Base-by-base conservation (phyloP, 2,113 vertebrate genomes). In the Cheilinus undulatus region DNA sequence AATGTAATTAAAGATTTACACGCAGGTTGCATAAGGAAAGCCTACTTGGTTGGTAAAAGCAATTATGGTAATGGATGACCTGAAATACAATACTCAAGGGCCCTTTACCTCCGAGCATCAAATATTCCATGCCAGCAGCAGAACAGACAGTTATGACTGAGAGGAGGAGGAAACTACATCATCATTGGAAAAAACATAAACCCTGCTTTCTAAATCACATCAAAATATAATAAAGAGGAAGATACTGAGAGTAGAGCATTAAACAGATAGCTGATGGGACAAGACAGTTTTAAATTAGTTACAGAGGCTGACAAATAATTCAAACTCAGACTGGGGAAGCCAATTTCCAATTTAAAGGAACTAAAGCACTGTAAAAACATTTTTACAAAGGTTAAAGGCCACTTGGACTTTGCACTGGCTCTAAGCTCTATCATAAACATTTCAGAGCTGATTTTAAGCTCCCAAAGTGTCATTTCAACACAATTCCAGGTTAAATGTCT, bases 1-100 rank as follows among this genome's bases (percentile, higher is more conserved):
- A 88, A 84, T 78, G 86, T 82, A 80, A 93, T 94, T 92, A 94
- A 95, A 94, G 86, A 94, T 94, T 94, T 92, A 94, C 68, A 83
- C 65, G 59, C 20, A 51, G 82, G 74, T 80, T 88, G 87, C 82
- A 86, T 82, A 85, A 93, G 91, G 88, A 91, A 93, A 89, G 87
- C 73, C 88, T 86, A 85, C 85, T 91, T 86, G 87, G 81, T 88
- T 80, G 91, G 86, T 92, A 92, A 90, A 93, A 88, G 88, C 93
- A 93, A 94, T 94, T 93, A 94, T 91, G 78, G 70, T 93, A 93
- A 94, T 94, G 91, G 91, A 51, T 86, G 88, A 89, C 82, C 89
- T 92, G 94, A 92, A 94, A 94, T 69, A 89, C 87, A 91, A 94
- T 85, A 87, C 91, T 83, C 76, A 86, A 86, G 83, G 76, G 91